A percentile compares a stretch with the other conserved stretches of the same genome.
phyloP scores from a whole-genome alignment of 1,140 invertebrate genomes.

The Lasioglossum albipes region DNA sequence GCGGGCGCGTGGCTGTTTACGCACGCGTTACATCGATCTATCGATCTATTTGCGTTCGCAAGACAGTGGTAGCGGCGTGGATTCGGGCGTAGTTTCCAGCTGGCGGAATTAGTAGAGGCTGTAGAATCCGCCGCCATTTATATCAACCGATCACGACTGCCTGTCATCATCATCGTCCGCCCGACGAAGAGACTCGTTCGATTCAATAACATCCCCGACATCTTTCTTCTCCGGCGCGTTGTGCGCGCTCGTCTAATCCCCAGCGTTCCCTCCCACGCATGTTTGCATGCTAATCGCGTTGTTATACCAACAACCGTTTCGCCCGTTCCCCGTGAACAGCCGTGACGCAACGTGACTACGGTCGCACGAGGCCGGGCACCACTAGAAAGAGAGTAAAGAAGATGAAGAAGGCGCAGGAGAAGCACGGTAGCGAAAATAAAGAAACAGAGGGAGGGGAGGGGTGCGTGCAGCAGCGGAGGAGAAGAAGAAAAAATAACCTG shows the following conservation, averaged over 20 bases:
- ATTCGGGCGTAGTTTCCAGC: background rate
- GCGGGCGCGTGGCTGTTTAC: constrained; percentile 21
- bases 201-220: background rate
- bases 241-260: too few relatives aligned
- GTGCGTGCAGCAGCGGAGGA: background rate
- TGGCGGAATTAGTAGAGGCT: background rate
- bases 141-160: background rate
- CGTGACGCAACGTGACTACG: constrained; percentile 18
- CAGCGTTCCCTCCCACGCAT: background rate
- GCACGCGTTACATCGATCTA: constrained; percentile 22
- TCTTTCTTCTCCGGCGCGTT: background rate
- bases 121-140: background rate
- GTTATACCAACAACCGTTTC: constrained; percentile 33
- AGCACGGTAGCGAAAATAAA: too few relatives aligned
- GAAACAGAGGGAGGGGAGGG: background rate
- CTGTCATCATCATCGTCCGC: background rate
- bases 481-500: constrained; percentile 27
- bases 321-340: constrained; percentile 4
- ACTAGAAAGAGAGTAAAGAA: background rate
- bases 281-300: constrained; percentile 43
- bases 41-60: constrained; percentile 29
- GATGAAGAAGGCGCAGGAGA: background rate
- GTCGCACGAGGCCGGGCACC: too few relatives aligned
- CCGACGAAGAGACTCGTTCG: too few relatives aligned
- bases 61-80: background rate